Conservation (phyloP, 2,113 vertebrate genomes). For the Siphamia tubifer region DNA sequence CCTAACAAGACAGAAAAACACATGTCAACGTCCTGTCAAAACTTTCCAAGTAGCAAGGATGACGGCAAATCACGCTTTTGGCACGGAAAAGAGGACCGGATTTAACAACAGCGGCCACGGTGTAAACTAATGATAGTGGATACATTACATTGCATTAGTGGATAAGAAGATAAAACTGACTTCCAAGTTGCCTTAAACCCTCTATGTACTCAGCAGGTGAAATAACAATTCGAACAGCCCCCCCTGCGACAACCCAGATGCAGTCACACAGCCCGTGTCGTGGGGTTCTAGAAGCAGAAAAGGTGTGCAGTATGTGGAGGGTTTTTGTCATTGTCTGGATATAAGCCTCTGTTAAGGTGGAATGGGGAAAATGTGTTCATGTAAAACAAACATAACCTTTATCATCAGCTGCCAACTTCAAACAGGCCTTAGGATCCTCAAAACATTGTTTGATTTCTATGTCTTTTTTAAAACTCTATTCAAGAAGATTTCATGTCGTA, state of each 20-base stretch:
- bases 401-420: slow-evolving; percentile 79
- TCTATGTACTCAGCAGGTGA: slow-evolving; percentile 80
- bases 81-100: slow-evolving; percentile 46
- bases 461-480: slow-evolving; percentile 47
- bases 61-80: slow-evolving; percentile 48
- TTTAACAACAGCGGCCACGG: slow-evolving; percentile 35
- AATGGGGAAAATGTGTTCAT: slow-evolving; percentile 31
- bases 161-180: slow-evolving; percentile 45
- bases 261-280: slow-evolving; percentile 12
- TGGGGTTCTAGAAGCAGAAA: background rate
- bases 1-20: slow-evolving; percentile 52
- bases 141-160: slow-evolving; percentile 44
- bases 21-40: slow-evolving; percentile 47
- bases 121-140: slow-evolving; percentile 53
- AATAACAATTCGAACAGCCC: slow-evolving; percentile 5
- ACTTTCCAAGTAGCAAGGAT: slow-evolving; percentile 62
- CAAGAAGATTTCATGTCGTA: slow-evolving; percentile 46
- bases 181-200: slow-evolving; percentile 96
- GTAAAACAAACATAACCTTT: slow-evolving; percentile 60
- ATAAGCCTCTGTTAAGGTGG: slow-evolving; percentile 53
- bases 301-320: slow-evolving; percentile 69
- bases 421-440: slow-evolving; percentile 76
- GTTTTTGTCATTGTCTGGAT: slow-evolving; percentile 78
- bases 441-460: slow-evolving; percentile 61
- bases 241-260: slow-evolving; percentile 24